Conservation (phyloP, 2,888 invertebrate genomes). For the Masnerella sp. region DNA sequence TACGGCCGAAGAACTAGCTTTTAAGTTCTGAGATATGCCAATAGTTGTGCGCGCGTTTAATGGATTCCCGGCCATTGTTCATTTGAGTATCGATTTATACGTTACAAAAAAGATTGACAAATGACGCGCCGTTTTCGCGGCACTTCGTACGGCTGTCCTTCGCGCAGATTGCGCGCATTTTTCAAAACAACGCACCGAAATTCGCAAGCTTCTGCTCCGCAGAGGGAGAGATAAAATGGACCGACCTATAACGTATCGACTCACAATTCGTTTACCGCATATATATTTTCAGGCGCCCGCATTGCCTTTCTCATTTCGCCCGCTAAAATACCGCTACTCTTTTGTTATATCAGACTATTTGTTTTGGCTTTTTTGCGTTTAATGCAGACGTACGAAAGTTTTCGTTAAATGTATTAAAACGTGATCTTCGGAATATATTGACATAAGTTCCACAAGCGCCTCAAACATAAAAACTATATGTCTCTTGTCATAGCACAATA, state of each 20-base stretch:
- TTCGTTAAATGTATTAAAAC: too few relatives aligned
- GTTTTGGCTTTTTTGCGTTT: neutral
- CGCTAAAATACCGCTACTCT: slow-evolving; percentile 2
- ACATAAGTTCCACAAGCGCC: too few relatives aligned
- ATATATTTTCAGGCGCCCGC: slow-evolving; percentile 17
- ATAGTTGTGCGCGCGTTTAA: slow-evolving; percentile 46
- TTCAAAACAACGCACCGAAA: slow-evolving; percentile 6
- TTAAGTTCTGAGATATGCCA: slow-evolving; percentile 56
- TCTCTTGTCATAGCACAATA: too few relatives aligned
- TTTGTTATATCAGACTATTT: slow-evolving; percentile 15
- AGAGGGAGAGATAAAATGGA: slow-evolving; percentile 18
- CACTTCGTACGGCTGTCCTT: neutral
- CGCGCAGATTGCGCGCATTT: slow-evolving; percentile 2
- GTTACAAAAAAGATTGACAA: slow-evolving; percentile 21
- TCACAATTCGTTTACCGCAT: slow-evolving; percentile 23
- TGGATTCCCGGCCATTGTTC: slow-evolving; percentile 29
- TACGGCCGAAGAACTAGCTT: slow-evolving; percentile 43
- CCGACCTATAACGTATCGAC: slow-evolving; percentile 27
- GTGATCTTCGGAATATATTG: too few relatives aligned
- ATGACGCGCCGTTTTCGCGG: neutral
- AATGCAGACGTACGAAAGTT: too few relatives aligned
- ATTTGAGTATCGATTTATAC: slow-evolving; percentile 27
- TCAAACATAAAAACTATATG: too few relatives aligned
- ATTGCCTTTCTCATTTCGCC: slow-evolving; percentile 29
- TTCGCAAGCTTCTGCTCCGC: slow-evolving; percentile 21